Percentiles rank a stretch among this genome's conserved stretches.
Conservation (phyloP, 2,888 invertebrate genomes). For the Spatulosminthurus flaviceps region DNA sequence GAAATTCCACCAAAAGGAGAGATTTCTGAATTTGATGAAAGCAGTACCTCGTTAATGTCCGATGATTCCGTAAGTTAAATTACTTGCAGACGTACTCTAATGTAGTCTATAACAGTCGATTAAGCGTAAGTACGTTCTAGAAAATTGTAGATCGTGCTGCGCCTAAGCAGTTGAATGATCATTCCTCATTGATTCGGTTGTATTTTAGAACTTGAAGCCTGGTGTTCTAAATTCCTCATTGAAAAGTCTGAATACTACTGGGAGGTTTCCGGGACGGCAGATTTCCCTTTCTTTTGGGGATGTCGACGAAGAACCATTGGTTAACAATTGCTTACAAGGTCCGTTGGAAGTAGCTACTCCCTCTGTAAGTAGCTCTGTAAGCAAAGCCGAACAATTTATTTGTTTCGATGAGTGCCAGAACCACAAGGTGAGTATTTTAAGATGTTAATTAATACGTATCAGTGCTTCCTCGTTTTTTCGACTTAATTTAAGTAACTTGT, state of each 20-base stretch:
- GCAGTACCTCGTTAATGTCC: conserved; percentile 60
- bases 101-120: no score
- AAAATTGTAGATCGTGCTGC: not conserved
- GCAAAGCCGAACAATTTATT: conserved; percentile 26
- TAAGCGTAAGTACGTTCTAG: not conserved
- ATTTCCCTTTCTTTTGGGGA: not conserved
- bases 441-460: not conserved
- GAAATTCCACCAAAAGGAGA: conserved; percentile 88
- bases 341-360: not conserved
- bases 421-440: conserved; percentile 11
- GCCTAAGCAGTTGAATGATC: no score
- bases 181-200: no score
- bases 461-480: no score
- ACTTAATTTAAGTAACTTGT: no score
- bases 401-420: conserved; percentile 37
- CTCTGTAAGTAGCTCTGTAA: not conserved
- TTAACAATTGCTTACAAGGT: not conserved
- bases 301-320: not conserved
- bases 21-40: conserved; percentile 80
- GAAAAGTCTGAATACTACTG: not conserved
- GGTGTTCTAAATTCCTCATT: not conserved
- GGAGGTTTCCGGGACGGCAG: not conserved
- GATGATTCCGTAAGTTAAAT: conserved; percentile 51
- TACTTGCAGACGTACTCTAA: no score
- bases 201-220: conserved; percentile 6